Base-by-base conservation (phyloP, 2,113 vertebrate genomes). In the Ceyx melanurus region DNA sequence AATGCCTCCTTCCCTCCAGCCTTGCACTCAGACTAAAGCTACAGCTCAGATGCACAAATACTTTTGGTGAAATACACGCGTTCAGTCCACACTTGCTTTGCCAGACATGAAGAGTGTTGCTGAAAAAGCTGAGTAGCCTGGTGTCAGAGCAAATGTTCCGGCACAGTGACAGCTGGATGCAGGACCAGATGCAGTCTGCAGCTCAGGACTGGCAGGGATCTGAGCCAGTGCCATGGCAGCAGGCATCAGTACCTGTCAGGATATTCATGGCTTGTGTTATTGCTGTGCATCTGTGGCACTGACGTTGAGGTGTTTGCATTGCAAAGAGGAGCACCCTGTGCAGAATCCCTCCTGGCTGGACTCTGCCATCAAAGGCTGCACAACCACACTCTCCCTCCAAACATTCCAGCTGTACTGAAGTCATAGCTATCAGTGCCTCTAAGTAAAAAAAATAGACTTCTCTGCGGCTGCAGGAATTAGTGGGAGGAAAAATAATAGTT, bases 151-250 rank as follows among this genome's bases (percentile, higher is more conserved):
- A 93, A 94, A 94, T 61, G 35, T 96, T 96, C 88, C 73, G 66
- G 35, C 62, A 51, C 46, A 40, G n/a, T 56, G 88, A 78, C 87
- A 96, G 95, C 88, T 94, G 87, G 82, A 84, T 96, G 60, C 25
- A 23, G 68, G 84, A 35, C 92, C 33, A 96, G 40, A 90, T 96
- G 76, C 54, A 78, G 29, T 73, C 92, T 92, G 79, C 76, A 91
- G 65, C 77, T 92, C 66, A 73, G 82, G 77, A 90, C 71, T 88
- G 82, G 64, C 57, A 91, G 90, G 66, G 86, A 92, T 96, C 60
- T 86, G 65, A 91, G 70, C 82, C 88, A 95, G 88, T 82, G 60
- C 88, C 90, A 94, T 86, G 90, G 95, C 88, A 97, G 95, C 93
- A 91, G 60, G 57, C 66, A 90, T 94, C 84, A 92, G 90, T 86